A percentile compares a stretch with the other conserved stretches of the same genome.
These are phyloP conservation scores for Trissolcus basalis DNA, from an alignment of 1,140 invertebrate genomes.

Conservation along the genomic window DNA sequence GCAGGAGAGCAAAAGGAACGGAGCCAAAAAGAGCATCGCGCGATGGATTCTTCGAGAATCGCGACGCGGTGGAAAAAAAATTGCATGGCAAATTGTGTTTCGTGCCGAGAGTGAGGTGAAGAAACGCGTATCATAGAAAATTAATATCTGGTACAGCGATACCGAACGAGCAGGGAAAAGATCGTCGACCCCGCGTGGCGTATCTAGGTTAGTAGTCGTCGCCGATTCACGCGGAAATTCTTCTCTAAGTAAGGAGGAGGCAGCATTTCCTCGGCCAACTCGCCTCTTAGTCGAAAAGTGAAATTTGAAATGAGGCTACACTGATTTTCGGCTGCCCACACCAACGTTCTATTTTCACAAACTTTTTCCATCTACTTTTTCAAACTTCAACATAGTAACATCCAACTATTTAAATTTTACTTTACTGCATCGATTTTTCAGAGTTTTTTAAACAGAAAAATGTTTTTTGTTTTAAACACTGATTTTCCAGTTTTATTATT, in stretches of 20 bases:
- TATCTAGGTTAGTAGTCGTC: conserved; percentile 77
- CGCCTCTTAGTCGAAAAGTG: conserved; percentile 67
- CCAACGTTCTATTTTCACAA: too few relatives aligned
- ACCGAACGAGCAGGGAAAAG: conserved; percentile 69
- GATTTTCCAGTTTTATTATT: too few relatives aligned
- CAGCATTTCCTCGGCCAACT: conserved; percentile 47
- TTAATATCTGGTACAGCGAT: conserved; percentile 72
- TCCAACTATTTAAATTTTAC: too few relatives aligned
- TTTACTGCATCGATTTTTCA: too few relatives aligned
- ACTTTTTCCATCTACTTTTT: too few relatives aligned
- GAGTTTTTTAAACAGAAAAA: too few relatives aligned
- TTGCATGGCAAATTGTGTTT: conserved; percentile 35
- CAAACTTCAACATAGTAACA: too few relatives aligned
- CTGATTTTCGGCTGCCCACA: conserved; percentile 26
- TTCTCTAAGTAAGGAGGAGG: conserved; percentile 61
- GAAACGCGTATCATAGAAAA: conserved; percentile 65
- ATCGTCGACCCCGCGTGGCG: conserved; percentile 73
- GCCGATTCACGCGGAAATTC: conserved; percentile 75
- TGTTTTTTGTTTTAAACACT: too few relatives aligned
- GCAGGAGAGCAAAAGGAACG: too few relatives aligned
- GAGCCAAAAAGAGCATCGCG: not conserved
- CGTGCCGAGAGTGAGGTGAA: conserved; percentile 49
- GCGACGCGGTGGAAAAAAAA: conserved; percentile 25
- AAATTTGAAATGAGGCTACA: conserved; percentile 63
- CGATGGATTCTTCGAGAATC: too few relatives aligned